Evolutionary conservation across 2,888 invertebrate genomes (phyloP), one percentile per base, ranked within the genome.

Genomic region (Dryococelus australis): DNA sequence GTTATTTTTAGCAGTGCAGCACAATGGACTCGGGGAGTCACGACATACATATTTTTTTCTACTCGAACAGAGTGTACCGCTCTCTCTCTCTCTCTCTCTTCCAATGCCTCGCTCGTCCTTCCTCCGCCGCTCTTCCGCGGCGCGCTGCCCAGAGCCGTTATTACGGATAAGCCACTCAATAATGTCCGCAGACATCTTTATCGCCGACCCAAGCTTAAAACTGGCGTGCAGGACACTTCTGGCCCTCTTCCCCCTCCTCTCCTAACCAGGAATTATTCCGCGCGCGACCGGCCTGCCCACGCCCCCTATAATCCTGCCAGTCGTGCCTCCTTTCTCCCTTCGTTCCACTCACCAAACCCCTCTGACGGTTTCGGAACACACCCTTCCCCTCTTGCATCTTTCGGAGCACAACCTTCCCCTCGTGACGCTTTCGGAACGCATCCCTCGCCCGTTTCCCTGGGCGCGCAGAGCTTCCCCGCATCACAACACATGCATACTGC

Each of bases 251-350:
- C 26, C 26, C 28, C 28, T 80, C 26, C 35, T 26, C 85, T 51
- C 85, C 85, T 87, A 87, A 87, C 87, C 87, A 87, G 87, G 85
- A 87, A 87, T 87, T 87, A 87, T 87, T 87, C 87, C 87, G 81
- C 85, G 85, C 87, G 43, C 65, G 65, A 65, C 65, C 65, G 24
- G 65, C 65, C 65, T 65, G 24, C 65, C 65, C 65, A 24, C 65
- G 65, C 65, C 65, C 51, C n/a, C 65, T 65, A n/a, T 65, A 65
- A 65, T 65, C 65, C 65, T 65, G 65, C 65, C 65, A 65, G 65
- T 47, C 47, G 47, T 6, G 47, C 47, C 47, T 16, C 47, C 47
- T 3, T 47, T 47, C 47, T 8, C 47, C 47, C 16, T 16, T 16
- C 10, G 0, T 35, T 4, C 4, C 1, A 4, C 4, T 4, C 47